Percentiles rank a stretch among this genome's conserved stretches.
These are phyloP conservation scores for Sebastes schlegelii DNA, from an alignment of 2,113 vertebrate species.

Conservation along the genomic window DNA sequence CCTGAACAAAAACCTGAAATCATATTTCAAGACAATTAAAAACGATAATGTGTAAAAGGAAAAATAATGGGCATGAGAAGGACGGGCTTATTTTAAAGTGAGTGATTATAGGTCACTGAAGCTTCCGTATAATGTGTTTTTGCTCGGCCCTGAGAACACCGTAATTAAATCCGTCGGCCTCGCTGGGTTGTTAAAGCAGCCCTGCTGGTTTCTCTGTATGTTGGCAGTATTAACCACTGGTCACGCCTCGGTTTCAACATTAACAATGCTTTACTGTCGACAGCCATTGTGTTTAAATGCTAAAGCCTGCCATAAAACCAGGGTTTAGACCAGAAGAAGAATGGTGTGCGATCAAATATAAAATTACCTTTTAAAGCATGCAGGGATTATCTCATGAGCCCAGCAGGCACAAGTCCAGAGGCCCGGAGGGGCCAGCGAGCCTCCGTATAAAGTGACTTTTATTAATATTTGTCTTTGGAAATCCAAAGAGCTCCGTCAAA, in stretches of 20 bases:
- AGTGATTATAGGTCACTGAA: constrained; percentile 2
- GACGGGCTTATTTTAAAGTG: background rate
- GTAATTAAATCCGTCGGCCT: constrained; percentile 1
- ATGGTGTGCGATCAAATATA: background rate
- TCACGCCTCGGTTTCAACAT: background rate
- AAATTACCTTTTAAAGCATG: constrained; percentile 5
- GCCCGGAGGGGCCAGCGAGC: background rate
- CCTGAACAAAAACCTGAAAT: background rate
- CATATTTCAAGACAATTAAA: background rate
- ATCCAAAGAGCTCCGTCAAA: background rate
- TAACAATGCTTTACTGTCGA: background rate
- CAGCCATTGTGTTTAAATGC: background rate
- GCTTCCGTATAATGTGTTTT: constrained; percentile 12
- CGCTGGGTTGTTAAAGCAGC: background rate
- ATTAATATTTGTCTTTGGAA: constrained; percentile 10
- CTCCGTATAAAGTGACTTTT: background rate
- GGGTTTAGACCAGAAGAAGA: background rate
- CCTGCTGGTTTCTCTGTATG: background rate
- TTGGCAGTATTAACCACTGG: background rate
- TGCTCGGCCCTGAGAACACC: background rate
- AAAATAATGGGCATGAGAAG: background rate
- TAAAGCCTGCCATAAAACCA: background rate
- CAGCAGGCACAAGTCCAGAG: background rate
- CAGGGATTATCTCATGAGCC: background rate
- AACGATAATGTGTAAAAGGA: background rate